These are phyloP conservation scores for Mantis religiosa DNA, from an alignment of 2,888 invertebrate species.

Conservation along the genomic window DNA sequence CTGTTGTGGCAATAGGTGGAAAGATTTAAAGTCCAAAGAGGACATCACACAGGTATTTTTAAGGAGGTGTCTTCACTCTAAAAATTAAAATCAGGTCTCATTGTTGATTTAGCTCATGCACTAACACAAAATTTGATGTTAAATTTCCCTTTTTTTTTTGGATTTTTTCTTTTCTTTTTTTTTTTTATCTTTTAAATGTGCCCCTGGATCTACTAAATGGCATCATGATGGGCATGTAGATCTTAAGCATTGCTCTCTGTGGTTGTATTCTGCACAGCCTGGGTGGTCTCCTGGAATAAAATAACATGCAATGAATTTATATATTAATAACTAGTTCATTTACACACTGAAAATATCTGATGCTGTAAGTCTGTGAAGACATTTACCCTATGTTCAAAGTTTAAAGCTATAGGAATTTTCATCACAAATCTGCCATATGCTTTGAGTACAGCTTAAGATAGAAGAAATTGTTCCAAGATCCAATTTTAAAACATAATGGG, in stretches of 20 bases:
- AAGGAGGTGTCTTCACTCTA: slow-evolving; percentile 31
- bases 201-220: slow-evolving; percentile 28
- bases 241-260: slow-evolving; percentile 58
- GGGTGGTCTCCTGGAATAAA: slow-evolving; percentile 47
- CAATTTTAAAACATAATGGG: no score
- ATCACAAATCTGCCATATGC: no score
- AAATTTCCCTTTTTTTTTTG: slow-evolving; percentile 7
- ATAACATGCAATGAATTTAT: neutral
- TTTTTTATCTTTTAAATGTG: slow-evolving; percentile 9
- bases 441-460: no score
- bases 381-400: no score
- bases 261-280: slow-evolving; percentile 57
- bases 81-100: slow-evolving; percentile 30
- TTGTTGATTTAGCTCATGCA: slow-evolving; percentile 31
- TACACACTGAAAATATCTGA: no score
- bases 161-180: neutral
- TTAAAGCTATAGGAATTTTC: no score
- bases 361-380: no score
- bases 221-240: slow-evolving; percentile 11
- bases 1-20: slow-evolving; percentile 18
- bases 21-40: slow-evolving; percentile 12
- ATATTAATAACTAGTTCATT: no score
- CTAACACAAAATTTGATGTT: slow-evolving; percentile 34
- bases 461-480: no score
- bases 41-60: slow-evolving; percentile 20